phyloP scores from a whole-genome alignment of 2,113 vertebrate genomes.

The Catharus minimus region DNA sequence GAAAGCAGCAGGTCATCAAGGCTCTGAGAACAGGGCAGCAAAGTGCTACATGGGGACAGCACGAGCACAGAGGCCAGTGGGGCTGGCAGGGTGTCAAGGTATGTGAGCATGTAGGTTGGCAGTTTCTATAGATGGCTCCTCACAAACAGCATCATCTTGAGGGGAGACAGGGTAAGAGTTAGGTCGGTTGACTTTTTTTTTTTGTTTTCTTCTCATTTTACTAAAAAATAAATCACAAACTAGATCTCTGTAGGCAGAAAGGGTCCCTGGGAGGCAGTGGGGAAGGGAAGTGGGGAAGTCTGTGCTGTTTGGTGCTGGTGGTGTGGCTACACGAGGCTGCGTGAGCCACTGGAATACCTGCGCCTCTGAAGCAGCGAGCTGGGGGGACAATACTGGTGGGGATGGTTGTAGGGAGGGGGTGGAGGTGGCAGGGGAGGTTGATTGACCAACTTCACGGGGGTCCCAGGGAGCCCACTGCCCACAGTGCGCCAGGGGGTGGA shows the following conservation, averaged over 20 bases:
- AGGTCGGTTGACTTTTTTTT: neutral
- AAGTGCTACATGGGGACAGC: neutral
- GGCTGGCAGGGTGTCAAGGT: constrained; percentile 7
- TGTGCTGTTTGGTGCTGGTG: constrained; percentile 70
- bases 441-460: constrained; percentile 80
- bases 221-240: constrained; percentile 76
- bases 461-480: constrained; percentile 74
- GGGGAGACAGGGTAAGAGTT: constrained; percentile 18
- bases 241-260: constrained; percentile 72
- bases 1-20: constrained; percentile 48
- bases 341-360: constrained; percentile 92
- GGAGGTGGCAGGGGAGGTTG: constrained; percentile 93
- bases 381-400: constrained; percentile 94
- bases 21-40: constrained; percentile 33
- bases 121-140: constrained; percentile 32
- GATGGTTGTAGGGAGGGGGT: constrained; percentile 95
- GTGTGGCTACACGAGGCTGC: constrained; percentile 88
- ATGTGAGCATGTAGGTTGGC: constrained; percentile 15
- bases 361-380: constrained; percentile 89
- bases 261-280: neutral
- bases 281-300: constrained; percentile 15
- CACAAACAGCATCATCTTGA: constrained; percentile 25
- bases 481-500: constrained; percentile 83
- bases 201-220: constrained; percentile 50
- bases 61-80: neutral